These are phyloP conservation scores for Spilosoma lubricipeda DNA, from an alignment of 2,888 invertebrate genomes.

Conservation along the genomic window DNA sequence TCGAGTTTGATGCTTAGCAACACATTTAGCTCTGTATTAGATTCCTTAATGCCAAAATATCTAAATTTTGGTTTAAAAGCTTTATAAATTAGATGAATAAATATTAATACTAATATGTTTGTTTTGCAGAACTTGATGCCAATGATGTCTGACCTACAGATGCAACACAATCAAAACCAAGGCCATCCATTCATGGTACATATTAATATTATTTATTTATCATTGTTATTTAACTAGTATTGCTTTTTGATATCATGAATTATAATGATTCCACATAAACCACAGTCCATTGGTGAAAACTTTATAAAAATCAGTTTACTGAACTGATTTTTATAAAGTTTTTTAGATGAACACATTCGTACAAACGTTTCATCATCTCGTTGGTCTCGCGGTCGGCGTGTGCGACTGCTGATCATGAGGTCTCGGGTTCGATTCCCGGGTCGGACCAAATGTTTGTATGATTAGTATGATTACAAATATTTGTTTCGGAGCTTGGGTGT, in stretches of 20 bases:
- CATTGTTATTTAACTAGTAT: not conserved
- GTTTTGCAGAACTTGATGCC: slow-evolving; percentile 80
- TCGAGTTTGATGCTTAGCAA: no score
- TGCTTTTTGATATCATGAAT: not conserved
- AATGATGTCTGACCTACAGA: slow-evolving; percentile 80
- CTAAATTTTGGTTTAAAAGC: no score
- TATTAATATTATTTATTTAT: slow-evolving; percentile 21
- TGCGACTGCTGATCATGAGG: no score
- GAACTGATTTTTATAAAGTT: no score
- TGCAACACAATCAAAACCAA: slow-evolving; percentile 76
- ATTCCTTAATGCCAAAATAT: no score
- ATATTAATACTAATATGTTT: not conserved
- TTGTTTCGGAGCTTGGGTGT: no score
- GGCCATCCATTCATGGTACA: slow-evolving; percentile 75
- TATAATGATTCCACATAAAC: not conserved
- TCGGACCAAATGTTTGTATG: no score
- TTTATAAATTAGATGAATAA: not conserved
- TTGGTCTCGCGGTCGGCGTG: no score
- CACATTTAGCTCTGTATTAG: no score
- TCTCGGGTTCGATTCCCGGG: no score
- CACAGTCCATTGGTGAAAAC: not conserved
- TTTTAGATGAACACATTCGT: not conserved
- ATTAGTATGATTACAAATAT: no score
- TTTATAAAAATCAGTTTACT: not conserved
- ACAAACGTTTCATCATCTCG: no score